Conservation (phyloP, 2,888 invertebrate genomes). For the Rhyacophila evoluta region DNA sequence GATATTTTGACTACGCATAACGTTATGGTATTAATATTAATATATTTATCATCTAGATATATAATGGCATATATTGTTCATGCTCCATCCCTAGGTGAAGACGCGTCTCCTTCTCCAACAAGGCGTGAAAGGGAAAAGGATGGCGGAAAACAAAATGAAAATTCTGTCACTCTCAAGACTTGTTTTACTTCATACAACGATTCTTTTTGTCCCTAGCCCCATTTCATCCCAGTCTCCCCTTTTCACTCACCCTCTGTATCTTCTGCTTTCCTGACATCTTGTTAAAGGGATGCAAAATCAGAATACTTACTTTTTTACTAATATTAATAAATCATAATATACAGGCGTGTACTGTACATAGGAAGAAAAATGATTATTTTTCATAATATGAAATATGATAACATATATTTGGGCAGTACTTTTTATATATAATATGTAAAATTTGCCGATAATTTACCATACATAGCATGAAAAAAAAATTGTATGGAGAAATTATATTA, state of each 20-base stretch:
- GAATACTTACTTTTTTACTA: constrained; percentile 8
- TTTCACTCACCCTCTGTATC: neutral
- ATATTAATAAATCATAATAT: constrained; percentile 20
- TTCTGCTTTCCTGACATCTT: constrained; percentile 7
- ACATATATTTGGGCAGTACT: too few species aligned
- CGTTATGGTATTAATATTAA: too few species aligned
- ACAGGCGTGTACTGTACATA: too few species aligned
- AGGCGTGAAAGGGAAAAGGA: constrained; percentile 44
- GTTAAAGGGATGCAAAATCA: constrained; percentile 25
- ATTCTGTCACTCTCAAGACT: constrained; percentile 51
- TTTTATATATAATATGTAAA: too few species aligned
- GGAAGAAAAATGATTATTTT: too few species aligned
- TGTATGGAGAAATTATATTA: too few species aligned
- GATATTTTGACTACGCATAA: too few species aligned
- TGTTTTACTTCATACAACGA: constrained; percentile 45
- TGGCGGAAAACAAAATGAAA: constrained; percentile 54
- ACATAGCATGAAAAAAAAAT: too few species aligned
- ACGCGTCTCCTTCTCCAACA: constrained; percentile 31
- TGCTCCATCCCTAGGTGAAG: constrained; percentile 28
- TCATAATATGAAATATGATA: too few species aligned
- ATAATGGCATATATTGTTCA: neutral
- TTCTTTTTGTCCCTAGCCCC: constrained; percentile 25
- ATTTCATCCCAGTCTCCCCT: neutral
- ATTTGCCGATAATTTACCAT: too few species aligned
- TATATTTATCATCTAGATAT: too few species aligned